Evolutionary conservation across 2,888 invertebrate species (phyloP), one percentile per base, ranked within the genome.

Genomic region (Synanthedon formicaeformis): DNA sequence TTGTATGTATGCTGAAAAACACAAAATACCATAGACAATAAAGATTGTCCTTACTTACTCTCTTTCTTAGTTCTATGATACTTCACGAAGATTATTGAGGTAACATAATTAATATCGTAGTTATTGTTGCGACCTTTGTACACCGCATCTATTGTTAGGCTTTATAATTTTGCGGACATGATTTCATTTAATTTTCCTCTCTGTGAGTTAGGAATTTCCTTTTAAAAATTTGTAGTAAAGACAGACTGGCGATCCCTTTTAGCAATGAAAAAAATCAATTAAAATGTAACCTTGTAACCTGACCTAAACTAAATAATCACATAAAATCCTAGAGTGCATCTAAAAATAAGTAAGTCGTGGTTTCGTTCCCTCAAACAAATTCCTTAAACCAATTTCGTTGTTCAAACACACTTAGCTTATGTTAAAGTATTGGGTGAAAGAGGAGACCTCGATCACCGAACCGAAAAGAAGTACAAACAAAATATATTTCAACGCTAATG

Each of bases 361-460:
- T 34, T 34, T 34, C 34, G 45, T 45, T 45, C 45, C 58, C 54
- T 55, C 60, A 65, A 65, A 67, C 60, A 60, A 59, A 62, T 58
- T 57, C 58, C 60, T 63, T 65, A 65, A 65, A 64, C 63, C 62
- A 59, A 66, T 67, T 66, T 59, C 49, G 56, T 51, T 58, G 53
- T 52, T 58, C 64, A 66, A 70, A 69, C 60, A 68, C 61, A 65
- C 67, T 66, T 66, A 65, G 61, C 54, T 55, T 45, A 45, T 45
- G 45, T 45, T 45, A 45, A 45, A 45, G 13, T 45, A 45, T 45
- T 45, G 45, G 45, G 14, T 45, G 45, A 45, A 45, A 45, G 12
- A n/a, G 13, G 45, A 45, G 11, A 45, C 45, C 45, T 13, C 14
- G 45, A 3, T 34, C 34, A 45, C 45, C 12, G 14, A 14, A 45